A percentile compares a stretch with the other conserved stretches of the same genome.
phyloP scores from a whole-genome alignment of 2,113 vertebrate species.

The Saguinus midas region DNA sequence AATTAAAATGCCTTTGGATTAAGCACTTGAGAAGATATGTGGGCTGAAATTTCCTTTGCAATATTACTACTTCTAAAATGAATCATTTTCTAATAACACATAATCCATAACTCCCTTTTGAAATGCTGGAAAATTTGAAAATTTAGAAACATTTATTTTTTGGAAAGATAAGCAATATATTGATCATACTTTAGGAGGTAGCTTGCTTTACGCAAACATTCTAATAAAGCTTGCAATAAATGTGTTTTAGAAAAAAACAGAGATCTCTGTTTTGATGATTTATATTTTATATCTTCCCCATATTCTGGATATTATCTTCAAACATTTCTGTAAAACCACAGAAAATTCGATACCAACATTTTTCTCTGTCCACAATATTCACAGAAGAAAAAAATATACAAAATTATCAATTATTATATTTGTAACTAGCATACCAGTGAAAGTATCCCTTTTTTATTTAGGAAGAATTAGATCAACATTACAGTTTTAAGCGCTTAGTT shows the following conservation, averaged over 20 bases:
- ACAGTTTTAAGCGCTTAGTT: background rate
- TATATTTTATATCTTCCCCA: background rate
- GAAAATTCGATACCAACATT: background rate
- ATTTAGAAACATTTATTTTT: background rate
- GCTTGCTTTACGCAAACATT: background rate
- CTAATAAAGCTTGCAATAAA: background rate
- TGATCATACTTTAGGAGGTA: background rate
- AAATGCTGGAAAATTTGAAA: background rate
- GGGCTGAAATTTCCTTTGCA: background rate
- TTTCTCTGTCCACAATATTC: background rate
- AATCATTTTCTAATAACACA: background rate
- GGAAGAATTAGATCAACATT: background rate
- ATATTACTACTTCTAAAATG: background rate
- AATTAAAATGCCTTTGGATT: background rate
- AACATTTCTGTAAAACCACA: background rate
- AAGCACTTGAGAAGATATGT: background rate
- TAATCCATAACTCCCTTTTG: background rate
- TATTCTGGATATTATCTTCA: background rate
- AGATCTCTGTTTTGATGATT: background rate
- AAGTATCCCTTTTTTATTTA: background rate
- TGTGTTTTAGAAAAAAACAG: background rate
- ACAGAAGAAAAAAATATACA: background rate
- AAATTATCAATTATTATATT: background rate
- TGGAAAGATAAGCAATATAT: conserved; percentile 2
- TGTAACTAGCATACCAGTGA: background rate